Evolutionary conservation across 2,888 invertebrate genomes (phyloP), one percentile per base, ranked within the genome.

Genomic region (Odontothrips loti): DNA sequence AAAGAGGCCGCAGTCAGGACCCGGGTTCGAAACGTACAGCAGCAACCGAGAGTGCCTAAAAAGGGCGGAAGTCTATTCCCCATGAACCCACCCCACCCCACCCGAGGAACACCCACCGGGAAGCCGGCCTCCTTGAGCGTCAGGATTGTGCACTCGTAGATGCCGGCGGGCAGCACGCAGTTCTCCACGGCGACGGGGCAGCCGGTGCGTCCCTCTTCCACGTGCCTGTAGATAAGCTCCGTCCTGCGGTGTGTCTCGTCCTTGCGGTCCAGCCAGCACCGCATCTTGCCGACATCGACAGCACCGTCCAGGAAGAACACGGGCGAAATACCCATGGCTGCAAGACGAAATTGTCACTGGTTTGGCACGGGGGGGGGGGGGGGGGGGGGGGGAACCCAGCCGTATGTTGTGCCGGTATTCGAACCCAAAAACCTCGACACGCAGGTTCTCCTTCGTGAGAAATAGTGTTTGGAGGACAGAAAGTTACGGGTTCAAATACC

Each of bases 191-290:
- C 27, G 23, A 75, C 27, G 11, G 12, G 27, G 12, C 23, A 27
- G 12, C 68, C 12, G 68, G n/a, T 27, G 27, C 27, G 6, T 0
- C 68, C 68, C 27, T 23, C 68, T 2, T 27, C 27, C 68, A 75
- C 68, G 27, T 12, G 9, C 27, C 23, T 11, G 68, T 75, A 75
- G 12, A 75, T 27, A 9, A 12, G 11, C 68, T 23, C 11, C 23
- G 23, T 27, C 8, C 68, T 23, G 12, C 12, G 23, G 23, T 27
- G 27, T 27, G 23, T 27, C 68, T 75, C 68, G 27, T 3, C 23
- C 68, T 75, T 75, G 68, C 68, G 68, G 8, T 27, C 68, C 68
- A 23, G 23, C 68, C 68, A 75, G 27, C 68, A 75, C 68, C 23
- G 23, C 68, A 75, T 75, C 68, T 75, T 75, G 27, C 68, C 68